Evolutionary conservation across 2,113 vertebrate species (phyloP), one percentile per base, ranked within the genome.

Genomic region (Prochilodus magdalenae): DNA sequence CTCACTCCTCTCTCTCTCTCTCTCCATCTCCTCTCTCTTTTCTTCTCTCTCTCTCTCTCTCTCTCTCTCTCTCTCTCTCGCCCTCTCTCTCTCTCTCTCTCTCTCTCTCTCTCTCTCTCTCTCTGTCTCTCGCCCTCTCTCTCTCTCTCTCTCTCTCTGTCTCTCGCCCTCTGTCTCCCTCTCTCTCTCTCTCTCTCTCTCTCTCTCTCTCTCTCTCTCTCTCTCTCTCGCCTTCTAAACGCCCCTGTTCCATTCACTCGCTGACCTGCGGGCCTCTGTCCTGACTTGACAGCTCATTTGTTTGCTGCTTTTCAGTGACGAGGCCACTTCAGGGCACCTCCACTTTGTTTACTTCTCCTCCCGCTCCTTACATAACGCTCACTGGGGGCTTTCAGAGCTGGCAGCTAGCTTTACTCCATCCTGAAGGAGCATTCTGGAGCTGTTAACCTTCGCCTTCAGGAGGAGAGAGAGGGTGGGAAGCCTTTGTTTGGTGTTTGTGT

Each of bases 271-370:
- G 16, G 22, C 14, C 30, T 29, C 73, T 73, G 4, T n/a, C 10
- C 81, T 65, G 80, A 66, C 51, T 79, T 89, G 87, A 88, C 84
- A 83, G 77, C 75, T 83, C 77, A 80, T 90, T 89, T 90, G 85
- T 91, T 90, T 87, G 27, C 75, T 71, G 73, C 80, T n/a, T 67
- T 51, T 71, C 63, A 20, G 57, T 73, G 73, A 80, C 65, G 55
- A 62, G 80, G 66, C 71, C 53, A 55, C 53, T 55, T 22, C 20
- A 22, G 53, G 53, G 53, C 53, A 55, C 63, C n/a, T 7, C 7
- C 29, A 11, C 26, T 24, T 22, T 57, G 22, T 57, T 20, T 53
- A 7, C 36, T 15, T 15, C 33, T 59, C 22, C n/a, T 30, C 57
- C 27, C 20, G 15, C 24, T 27, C n/a, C 44, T 85, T 79, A 62